Base-by-base conservation (phyloP, 2,797 vertebrate genomes). In the Tauraco hartlaubi region DNA sequence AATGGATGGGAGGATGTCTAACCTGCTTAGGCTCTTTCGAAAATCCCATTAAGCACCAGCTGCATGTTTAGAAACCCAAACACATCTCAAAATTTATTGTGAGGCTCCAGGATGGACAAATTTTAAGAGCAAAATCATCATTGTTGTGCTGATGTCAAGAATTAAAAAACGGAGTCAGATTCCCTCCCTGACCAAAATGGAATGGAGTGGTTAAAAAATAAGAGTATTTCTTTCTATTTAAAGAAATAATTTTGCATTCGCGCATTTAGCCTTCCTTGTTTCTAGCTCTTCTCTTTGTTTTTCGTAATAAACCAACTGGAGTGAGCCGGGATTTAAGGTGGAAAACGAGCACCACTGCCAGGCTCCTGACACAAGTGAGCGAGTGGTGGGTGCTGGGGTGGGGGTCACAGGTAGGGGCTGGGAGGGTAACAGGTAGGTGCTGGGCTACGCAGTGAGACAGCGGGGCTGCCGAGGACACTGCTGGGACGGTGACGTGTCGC, bases 1-100 rank as follows among this genome's bases (percentile, higher is more conserved):
- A 49, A 39, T 35, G 71, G 88, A 87, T 43, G 33, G 54, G 31
- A 85, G 73, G 85, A 90, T 48, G 64, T 63, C 95, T 95, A 95
- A 89, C 92, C 92, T 94, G 68, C 68, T 96, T 93, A 95, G 63
- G 84, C 78, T 94, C 86, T 94, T 96, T 44, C 68, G 77, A 94
- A 95, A 97, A 96, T 94, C 94, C 89, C 64, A 83, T 83, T 87
- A 93, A 67, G 78, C 3, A 16, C 75, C 94, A 96, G 92, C 75
- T 96, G 94, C 86, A 74, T 74, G 56, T 92, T 94, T 67, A 85
- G 61, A 64, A 77, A 61, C 54, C 49, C 52, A 85, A 93, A 95
- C 26, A 74, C 86, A 73, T 51, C 74, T 37, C 48, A 92, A 89
- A 94, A 94, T 35, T 73, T 67, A 67, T 51, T 44, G 7, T 58